Percentiles rank a stretch among this genome's conserved stretches.
Evolutionary conservation across 2,888 invertebrate genomes (phyloP).

Genomic region (Agriotes lineatus): DNA sequence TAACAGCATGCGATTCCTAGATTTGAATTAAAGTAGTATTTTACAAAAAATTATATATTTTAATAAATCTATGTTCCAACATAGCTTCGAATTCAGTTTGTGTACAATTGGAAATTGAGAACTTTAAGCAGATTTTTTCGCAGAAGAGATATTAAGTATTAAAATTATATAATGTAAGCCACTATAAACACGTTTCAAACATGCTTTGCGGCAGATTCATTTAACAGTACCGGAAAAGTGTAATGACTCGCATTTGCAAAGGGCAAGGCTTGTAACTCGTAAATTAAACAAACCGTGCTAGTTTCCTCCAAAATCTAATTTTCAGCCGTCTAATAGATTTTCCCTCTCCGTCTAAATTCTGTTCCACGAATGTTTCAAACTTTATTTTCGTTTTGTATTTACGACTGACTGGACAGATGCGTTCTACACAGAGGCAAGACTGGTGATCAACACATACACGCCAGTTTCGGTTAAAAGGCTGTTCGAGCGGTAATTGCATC

Average conservation of each 20-base stretch:
- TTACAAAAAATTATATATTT: too few species aligned
- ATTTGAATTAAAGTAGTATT: too few species aligned
- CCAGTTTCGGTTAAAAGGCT: not conserved
- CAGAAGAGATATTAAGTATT: too few species aligned
- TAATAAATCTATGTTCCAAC: too few species aligned
- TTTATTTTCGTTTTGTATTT: slow-evolving; percentile 5
- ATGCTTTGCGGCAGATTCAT: too few species aligned
- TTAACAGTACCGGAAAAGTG: too few species aligned
- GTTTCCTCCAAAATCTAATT: not conserved
- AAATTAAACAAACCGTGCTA: not conserved
- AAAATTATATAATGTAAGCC: too few species aligned
- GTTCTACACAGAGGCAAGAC: not conserved
- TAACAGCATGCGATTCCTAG: too few species aligned
- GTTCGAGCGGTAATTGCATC: not conserved
- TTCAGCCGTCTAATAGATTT: not conserved
- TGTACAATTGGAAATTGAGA: too few species aligned
- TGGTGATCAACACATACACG: not conserved
- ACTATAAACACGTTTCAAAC: too few species aligned
- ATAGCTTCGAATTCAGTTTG: too few species aligned
- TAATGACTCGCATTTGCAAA: not conserved
- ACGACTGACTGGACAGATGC: not conserved
- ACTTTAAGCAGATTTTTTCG: too few species aligned
- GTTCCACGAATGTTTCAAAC: not conserved
- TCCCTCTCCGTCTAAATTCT: not conserved
- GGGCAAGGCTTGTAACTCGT: not conserved